Evolutionary conservation across 2,888 invertebrate genomes (phyloP), one percentile per base, ranked within the genome.

Genomic region (Cylloceria caligata): DNA sequence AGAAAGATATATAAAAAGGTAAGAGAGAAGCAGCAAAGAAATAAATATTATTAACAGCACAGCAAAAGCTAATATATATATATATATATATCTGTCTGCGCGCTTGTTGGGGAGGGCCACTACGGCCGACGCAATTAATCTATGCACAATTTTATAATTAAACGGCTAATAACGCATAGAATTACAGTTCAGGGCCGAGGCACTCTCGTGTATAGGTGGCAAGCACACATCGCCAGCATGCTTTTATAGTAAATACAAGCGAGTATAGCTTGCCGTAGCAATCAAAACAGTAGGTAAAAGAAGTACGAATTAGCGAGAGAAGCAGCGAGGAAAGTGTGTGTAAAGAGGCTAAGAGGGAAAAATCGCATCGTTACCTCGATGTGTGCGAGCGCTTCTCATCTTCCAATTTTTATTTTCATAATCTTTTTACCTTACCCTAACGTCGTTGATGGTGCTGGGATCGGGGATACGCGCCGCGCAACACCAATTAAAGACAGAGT

Each of bases 131-230:
- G 90, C 92, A 92, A 92, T 92, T 92, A 92, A 92, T 92, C 90
- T 90, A 91, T 90, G 91, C 91, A 90, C 91, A 91, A 92, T 91
- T 92, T 92, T 90, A 91, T 92, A 92, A 92, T 92, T 92, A 92
- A 92, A 92, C 87, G 90, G 88, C 92, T 92, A 92, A 92, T 92
- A 90, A 90, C 89, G 90, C 91, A 91, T 92, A 90, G 92, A 92
- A 92, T 91, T 90, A 89, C 89, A 89, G 88, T 87, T 88, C 90
- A 91, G 90, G 90, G 91, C 90, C 91, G 87, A 79, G n/a, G 88
- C 83, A 90, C 91, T 92, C 92, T 92, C 92, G 92, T 92, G 92
- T 89, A 69, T 65, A 60, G 11, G 16, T 57, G 49, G 65, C 65
- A 45, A 39, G 24, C 55, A 67, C 39, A 62, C 57, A 45, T 52